Conservation (phyloP, 2,888 invertebrate genomes). For the Coelopa pilipes region DNA sequence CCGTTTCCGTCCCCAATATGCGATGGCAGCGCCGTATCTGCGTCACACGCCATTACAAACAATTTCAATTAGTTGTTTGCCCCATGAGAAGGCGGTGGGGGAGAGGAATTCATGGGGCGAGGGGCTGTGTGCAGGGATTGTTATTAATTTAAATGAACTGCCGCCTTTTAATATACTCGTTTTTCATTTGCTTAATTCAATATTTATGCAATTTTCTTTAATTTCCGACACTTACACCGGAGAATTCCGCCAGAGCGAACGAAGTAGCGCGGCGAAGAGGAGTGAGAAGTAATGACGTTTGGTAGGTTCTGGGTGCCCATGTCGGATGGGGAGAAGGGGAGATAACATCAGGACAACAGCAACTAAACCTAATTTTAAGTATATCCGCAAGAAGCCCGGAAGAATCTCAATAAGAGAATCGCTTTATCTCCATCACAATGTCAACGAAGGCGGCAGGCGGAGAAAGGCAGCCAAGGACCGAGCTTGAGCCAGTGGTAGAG, state of each 20-base stretch:
- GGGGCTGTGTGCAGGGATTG: not conserved
- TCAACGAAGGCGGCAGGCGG: conserved; percentile 9
- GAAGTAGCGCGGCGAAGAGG: not conserved
- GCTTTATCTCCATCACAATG: conserved; percentile 32
- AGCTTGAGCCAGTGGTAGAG: conserved; percentile 4
- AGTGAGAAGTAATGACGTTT: not conserved
- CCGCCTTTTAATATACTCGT: not conserved
- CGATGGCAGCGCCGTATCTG: too few relatives aligned
- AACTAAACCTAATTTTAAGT: conserved; percentile 27
- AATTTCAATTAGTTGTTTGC: conserved; percentile 24
- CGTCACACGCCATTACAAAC: not conserved
- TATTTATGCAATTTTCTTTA: conserved; percentile 37
- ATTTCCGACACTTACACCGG: conserved; percentile 18
- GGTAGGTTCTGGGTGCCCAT: too few relatives aligned
- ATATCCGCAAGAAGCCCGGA: conserved; percentile 5
- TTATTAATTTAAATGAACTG: conserved; percentile 35
- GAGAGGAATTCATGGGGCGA: not conserved
- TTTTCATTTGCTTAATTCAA: conserved; percentile 35
- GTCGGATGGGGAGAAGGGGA: not conserved
- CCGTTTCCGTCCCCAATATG: not conserved
- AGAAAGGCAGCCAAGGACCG: not conserved
- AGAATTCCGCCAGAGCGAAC: not conserved
- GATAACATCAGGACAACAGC: conserved; percentile 16
- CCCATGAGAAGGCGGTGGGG: not conserved
- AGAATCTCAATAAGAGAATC: conserved; percentile 31